Base-by-base conservation (phyloP, 2,113 vertebrate genomes). In the Sigmodon hispidus region DNA sequence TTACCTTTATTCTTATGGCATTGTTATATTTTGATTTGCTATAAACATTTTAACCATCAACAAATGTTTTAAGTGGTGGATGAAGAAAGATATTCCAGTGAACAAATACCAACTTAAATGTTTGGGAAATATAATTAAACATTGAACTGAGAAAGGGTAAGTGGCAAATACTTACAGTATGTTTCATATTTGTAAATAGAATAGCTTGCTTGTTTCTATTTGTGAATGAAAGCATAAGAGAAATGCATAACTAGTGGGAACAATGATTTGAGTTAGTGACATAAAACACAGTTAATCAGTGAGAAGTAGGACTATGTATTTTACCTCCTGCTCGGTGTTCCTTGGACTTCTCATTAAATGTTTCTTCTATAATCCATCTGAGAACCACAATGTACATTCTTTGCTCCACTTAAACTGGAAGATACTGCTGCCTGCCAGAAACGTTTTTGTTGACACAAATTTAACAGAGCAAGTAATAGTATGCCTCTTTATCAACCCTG, bases 381-480 rank as follows among this genome's bases (percentile, higher is more conserved):
- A 43, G 93, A 95, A 96, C 6, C 50, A 79, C 5, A n/a, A 72
- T 80, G 57, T n/a, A n/a, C n/a, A n/a, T 90, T 24, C 13, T 75
- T 93, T 75, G 15, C 15, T 81, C 15, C 4, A 65, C 9, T 77
- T 52, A 59, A 84, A 80, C 77, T 19, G 17, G 3, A 63, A n/a
- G 21, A 69, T 91, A 52, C 84, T 92, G 34, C 50, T 93, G 19
- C 15, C 34, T 73, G 15, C 50, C 73, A 45, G 75, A 67, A 95
- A 81, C 89, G 90, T 80, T 92, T 93, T 77, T 96, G 21, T 67
- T 76, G 24, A 8, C 72, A 90, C 55, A 24, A 72, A 88, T 61
- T 80, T 59, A 76, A 65, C 50, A 76, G 92, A 13, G 73, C 43
- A 96, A 83, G 50, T 61, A 63, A 93, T 76, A 91, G 59, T 48